Evolutionary conservation across 2,888 invertebrate species (phyloP).

Genomic region (Andrena camellia): DNA sequence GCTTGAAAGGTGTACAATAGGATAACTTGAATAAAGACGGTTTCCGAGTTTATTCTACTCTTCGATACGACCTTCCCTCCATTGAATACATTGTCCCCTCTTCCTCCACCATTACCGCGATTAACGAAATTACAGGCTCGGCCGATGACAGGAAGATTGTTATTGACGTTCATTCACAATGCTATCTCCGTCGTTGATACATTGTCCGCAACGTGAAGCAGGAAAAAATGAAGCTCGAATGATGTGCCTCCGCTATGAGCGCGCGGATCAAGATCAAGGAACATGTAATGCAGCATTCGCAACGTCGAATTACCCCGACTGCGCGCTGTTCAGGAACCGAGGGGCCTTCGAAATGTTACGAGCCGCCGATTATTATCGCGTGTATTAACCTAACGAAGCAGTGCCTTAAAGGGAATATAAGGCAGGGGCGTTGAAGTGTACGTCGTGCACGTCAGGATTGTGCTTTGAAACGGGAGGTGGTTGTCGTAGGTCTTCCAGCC

Average conservation of each 20-base stretch:
- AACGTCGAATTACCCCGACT: slow-evolving; percentile 13
- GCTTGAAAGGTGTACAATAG: too few species aligned
- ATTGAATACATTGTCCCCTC: not conserved
- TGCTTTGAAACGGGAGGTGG: slow-evolving; percentile 56
- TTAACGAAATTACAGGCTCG: slow-evolving; percentile 34
- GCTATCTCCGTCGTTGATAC: slow-evolving; percentile 31
- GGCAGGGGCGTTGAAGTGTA: slow-evolving; percentile 28
- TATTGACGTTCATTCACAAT: slow-evolving; percentile 14
- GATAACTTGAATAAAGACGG: too few species aligned
- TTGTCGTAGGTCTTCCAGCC: slow-evolving; percentile 55
- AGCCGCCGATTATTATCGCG: slow-evolving; percentile 52
- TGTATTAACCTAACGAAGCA: slow-evolving; percentile 54
- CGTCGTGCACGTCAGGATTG: slow-evolving; percentile 42
- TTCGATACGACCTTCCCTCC: not conserved
- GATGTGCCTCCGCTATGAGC: not conserved
- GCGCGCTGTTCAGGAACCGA: slow-evolving; percentile 1
- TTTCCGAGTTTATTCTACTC: not conserved
- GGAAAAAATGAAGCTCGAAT: not conserved
- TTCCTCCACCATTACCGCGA: not conserved
- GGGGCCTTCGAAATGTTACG: slow-evolving; percentile 42
- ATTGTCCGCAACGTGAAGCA: slow-evolving; percentile 17
- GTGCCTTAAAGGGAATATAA: slow-evolving; percentile 44
- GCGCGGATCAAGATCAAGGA: slow-evolving; percentile 25
- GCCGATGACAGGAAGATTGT: not conserved
- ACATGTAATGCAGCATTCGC: not conserved